Base-by-base conservation (phyloP, 2,888 invertebrate genomes). In the Spilosoma lubricipeda region DNA sequence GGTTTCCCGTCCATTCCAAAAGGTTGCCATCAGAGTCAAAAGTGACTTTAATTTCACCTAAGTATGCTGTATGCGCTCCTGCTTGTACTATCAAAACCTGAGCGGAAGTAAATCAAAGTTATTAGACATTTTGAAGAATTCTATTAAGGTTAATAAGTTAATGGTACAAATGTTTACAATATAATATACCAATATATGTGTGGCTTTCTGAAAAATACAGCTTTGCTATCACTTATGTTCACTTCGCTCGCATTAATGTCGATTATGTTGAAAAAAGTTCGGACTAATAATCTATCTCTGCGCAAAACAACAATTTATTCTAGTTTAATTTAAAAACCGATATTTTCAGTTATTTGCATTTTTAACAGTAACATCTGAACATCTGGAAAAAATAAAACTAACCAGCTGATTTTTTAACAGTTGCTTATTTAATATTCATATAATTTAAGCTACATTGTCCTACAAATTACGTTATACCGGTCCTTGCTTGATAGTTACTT, bases 11-110 rank as follows among this genome's bases (percentile, higher is more conserved):
- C 96, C 97, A 98, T 18, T 93, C 89, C 0, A 95, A 87, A 1
- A 98, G 93, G 78, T 97, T 96, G 0, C 98, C 98, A 0, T 93
- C 85, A 1, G 96, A 95, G 89, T 98, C 97, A 86, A 98, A 98
- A 80, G 91, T 96, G 0, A 98, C 96, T n/a, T 97, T 97, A 23
- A 99, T 95, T 88, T 97, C 97, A 1, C 99, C 99, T 39, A 99
- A 94, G 90, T 98, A 99, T 89, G 97, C 97, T 0, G 97, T 97
- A 84, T 97, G 97, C 0, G 97, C 97, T 2, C 97, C 96, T 0
- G 98, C 97, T 93, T 98, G 98, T 0, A 98, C 97, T 69, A 98
- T 97, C 9, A 97, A 89, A 3, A 97, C 97, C 90, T 95, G 30
- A 63, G 59, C 9, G 73, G 8, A 36, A 20, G 8, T n/a, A 11